Base-by-base conservation (phyloP, 2,888 invertebrate species). In the Drosophila hawaiiensis region DNA sequence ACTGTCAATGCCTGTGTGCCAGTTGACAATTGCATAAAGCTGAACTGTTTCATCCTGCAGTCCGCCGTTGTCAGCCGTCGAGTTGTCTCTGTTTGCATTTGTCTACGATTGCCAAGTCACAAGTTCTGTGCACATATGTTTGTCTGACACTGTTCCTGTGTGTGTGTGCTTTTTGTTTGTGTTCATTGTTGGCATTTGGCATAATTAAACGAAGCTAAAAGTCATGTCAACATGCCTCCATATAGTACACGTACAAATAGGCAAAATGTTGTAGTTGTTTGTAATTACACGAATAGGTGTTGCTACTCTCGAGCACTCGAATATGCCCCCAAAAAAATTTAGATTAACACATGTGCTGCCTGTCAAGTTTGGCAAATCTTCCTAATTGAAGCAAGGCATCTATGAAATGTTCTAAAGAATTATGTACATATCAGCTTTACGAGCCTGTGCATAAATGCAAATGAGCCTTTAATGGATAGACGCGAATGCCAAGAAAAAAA, bases 151-250 rank as follows among this genome's bases (percentile, higher is more conserved):
- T 66, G 80, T 76, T 25, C 39, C 53, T 70, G 69, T 12, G 37
- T 16, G n/a, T 41, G 70, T 39, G 41, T 63, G 47, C 62, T 69
- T 62, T 49, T 58, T 84, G 70, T 73, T 67, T 75, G 71, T 67
- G 61, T 41, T 73, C 89, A 78, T 80, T 90, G 85, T 90, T 90
- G 63, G 70, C 80, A 89, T 76, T 90, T 73, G 82, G 89, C 89
- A 86, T 86, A 86, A 86, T 86, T 86, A 86, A 86, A 76, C 79
- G 75, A 73, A 86, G 75, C 72, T 69, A 61, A 85, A 83, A 89
- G 83, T 71, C 82, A 65, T 68, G 84, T 82, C 82, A 82, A 73
- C 74, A 82, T 49, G 73, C 16, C 39, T n/a, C 47, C 60, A 47
- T 31, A 10, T 49, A 37, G 39, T 37, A 43, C 37, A 31, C 25